Evolutionary conservation across 1,140 invertebrate genomes (phyloP).

Genomic region (Arctopsyche grandis): DNA sequence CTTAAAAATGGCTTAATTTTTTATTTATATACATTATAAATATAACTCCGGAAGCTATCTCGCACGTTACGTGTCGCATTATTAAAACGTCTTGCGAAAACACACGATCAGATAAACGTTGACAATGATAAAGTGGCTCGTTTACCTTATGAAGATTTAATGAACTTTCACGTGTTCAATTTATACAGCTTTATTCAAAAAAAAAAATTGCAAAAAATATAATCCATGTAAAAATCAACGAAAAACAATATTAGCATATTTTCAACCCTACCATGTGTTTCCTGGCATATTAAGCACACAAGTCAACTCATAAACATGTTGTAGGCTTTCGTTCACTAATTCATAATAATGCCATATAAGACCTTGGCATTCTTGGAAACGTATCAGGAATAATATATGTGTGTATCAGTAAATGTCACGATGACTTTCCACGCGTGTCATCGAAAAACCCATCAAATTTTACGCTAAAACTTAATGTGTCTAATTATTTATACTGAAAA

Average conservation of each 20-base stretch:
- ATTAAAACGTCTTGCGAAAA: constrained; percentile 13
- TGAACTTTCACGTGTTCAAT: neutral
- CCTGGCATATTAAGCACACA: no score
- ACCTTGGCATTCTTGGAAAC: neutral
- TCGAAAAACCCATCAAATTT: neutral
- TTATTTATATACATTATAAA: neutral
- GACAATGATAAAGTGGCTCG: constrained; percentile 19
- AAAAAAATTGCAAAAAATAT: no score
- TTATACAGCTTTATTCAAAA: neutral
- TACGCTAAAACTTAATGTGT: neutral
- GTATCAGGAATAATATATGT: neutral
- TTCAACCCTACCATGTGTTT: no score
- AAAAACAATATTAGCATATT: no score
- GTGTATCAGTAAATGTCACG: neutral
- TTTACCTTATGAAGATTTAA: constrained; percentile 6
- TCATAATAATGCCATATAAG: neutral
- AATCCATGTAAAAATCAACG: no score
- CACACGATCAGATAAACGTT: constrained; percentile 18
- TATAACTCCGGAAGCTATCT: neutral
- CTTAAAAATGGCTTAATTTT: no score
- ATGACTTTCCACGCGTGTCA: neutral
- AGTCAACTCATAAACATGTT: no score
- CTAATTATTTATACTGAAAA: no score
- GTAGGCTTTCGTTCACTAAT: neutral
- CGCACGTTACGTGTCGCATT: constrained; percentile 7